Conservation (phyloP, 1,140 invertebrate genomes). For the Pteromalus puparum region DNA sequence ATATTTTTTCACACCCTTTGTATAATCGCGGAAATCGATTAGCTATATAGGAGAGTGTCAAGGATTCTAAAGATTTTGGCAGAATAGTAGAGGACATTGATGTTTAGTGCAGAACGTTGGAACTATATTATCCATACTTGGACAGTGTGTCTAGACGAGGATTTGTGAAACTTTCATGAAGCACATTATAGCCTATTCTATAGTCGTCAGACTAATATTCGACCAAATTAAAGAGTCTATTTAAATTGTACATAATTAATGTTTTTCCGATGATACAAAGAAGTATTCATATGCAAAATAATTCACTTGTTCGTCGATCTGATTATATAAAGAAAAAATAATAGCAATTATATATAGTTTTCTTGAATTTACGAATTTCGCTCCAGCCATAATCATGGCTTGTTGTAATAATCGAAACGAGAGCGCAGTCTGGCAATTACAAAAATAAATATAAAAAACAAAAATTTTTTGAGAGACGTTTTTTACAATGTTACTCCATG, state of each 20-base stretch:
- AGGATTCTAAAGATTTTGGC: not conserved
- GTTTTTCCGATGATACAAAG: not conserved
- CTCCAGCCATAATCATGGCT: not conserved
- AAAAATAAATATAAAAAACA: not conserved
- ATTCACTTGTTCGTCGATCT: slow-evolving; percentile 1
- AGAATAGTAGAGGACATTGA: not conserved
- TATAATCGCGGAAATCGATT: not conserved
- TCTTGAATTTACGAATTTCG: slow-evolving; percentile 40
- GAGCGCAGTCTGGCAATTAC: slow-evolving; percentile 3
- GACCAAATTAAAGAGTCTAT: not conserved
- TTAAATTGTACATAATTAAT: slow-evolving; percentile 27
- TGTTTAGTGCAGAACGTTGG: not conserved
- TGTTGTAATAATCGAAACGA: not conserved
- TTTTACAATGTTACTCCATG: slow-evolving; percentile 38
- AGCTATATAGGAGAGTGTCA: not conserved
- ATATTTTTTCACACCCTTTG: slow-evolving; percentile 10
- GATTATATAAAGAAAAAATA: not conserved
- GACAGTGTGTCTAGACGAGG: not conserved
- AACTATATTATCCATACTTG: not conserved
- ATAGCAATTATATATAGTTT: not conserved
- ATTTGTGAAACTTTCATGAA: not conserved
- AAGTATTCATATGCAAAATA: not conserved
- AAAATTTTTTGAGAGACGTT: slow-evolving; percentile 30
- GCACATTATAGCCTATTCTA: not conserved
- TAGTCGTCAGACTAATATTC: not conserved